These are phyloP conservation scores for cat (Felis catus) DNA, from an alignment of 2,113 vertebrate genomes.

Conservation along the genomic window DNA sequence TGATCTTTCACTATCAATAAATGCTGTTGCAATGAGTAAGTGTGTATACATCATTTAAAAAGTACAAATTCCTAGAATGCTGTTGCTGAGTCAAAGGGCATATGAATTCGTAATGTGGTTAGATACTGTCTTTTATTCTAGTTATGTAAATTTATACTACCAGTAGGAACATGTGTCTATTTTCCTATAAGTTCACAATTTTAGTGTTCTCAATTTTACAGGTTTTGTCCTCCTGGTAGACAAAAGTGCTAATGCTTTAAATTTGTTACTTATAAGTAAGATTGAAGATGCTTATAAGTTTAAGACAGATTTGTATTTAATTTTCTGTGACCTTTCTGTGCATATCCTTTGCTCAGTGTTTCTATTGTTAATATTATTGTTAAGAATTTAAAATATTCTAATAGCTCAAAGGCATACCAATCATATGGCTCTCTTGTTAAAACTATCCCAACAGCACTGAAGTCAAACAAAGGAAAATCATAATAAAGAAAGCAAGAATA, in stretches of 20 bases:
- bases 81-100: neutral
- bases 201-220: neutral
- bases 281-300: neutral
- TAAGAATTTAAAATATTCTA: neutral
- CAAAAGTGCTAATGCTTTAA: neutral
- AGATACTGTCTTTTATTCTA: conserved; percentile 17
- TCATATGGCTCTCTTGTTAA: neutral
- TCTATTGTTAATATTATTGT: neutral
- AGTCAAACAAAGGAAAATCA: neutral
- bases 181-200: neutral
- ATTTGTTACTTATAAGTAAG: neutral
- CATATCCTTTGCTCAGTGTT: neutral
- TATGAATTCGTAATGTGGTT: neutral
- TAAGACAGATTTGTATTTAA: neutral
- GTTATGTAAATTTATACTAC: neutral
- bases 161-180: neutral
- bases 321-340: neutral
- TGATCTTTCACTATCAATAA: neutral
- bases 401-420: neutral
- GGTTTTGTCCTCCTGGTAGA: neutral
- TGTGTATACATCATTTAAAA: neutral
- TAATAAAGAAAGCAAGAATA: neutral
- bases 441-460: neutral
- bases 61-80: neutral
- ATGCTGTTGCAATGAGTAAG: neutral